A percentile compares a stretch with the other conserved stretches of the same genome.
These are phyloP conservation scores for Leuciscus waleckii DNA, from an alignment of 2,797 vertebrate species.

Conservation along the genomic window DNA sequence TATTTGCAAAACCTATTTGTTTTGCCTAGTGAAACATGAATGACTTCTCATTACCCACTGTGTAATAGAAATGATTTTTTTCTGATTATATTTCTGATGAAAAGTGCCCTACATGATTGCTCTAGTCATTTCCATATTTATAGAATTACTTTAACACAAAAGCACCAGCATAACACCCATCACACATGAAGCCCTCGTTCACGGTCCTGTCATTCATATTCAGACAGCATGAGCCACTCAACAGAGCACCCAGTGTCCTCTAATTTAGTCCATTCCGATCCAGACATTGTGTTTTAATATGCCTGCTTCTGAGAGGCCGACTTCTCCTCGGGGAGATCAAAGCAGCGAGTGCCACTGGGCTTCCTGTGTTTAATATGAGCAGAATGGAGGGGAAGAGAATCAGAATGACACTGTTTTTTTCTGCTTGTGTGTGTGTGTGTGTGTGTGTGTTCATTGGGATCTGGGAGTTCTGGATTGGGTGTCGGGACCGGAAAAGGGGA, in stretches of 20 bases:
- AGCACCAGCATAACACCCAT: not conserved
- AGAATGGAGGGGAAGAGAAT: constrained; percentile 54
- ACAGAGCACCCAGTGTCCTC: constrained; percentile 53
- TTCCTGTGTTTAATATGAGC: constrained; percentile 53
- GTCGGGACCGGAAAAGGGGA: constrained; percentile 63
- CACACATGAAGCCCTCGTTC: constrained; percentile 11
- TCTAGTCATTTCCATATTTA: constrained; percentile 37
- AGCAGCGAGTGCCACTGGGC: constrained; percentile 68
- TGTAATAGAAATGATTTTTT: constrained; percentile 34
- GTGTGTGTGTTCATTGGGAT: constrained; percentile 62
- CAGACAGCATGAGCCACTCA: constrained; percentile 47
- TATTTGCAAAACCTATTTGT: constrained; percentile 26
- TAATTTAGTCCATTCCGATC: constrained; percentile 67
- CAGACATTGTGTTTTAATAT: constrained; percentile 69
- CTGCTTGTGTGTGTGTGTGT: constrained; percentile 68
- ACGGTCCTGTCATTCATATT: constrained; percentile 46
- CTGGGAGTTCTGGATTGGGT: constrained; percentile 67
- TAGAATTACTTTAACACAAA: constrained; percentile 34
- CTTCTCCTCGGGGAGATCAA: constrained; percentile 73
- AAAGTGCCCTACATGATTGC: constrained; percentile 29
- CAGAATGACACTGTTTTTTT: constrained; percentile 51
- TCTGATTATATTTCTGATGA: constrained; percentile 33
- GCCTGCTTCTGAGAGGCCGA: constrained; percentile 71
- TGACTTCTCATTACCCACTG: constrained; percentile 22
- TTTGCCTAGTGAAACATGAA: constrained; percentile 32